Evolutionary conservation across 64 coral and sea anemone genomes (phyloP), one percentile per base, ranked within the genome.

Genomic region (Porites australiensis): DNA sequence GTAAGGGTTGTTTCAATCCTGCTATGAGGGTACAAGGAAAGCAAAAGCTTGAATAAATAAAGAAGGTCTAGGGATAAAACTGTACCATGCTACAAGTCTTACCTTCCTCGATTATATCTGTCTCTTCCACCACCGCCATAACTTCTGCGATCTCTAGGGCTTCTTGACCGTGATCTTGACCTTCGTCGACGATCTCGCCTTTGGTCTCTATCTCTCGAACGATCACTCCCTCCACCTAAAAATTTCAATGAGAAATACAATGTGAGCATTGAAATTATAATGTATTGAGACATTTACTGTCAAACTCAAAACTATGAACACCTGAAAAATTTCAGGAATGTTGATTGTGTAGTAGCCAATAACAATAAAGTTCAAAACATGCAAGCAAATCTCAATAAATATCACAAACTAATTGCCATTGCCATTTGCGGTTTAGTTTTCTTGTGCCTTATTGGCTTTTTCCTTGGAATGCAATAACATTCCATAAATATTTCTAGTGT

Each of bases 121-220:
- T 82, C 70, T 64, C 77, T 71, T 62, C 89, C 58, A 68, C 92
- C 63, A 73, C 88, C 86, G 3, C 86, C 64, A 65, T 65, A 69
- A 67, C 67, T 59, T 77, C 72, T 60, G 6, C 89, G 37, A 58
- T 91, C 82, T 19, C 76, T 77, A 13, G 78, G 78, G 16, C 79
- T 82, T 45, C 87, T 89, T 21, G 66, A 79, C 52, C 93, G 86
- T 77, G 80, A 84, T n/a, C 87, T 79, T 51, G 82, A 75, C 23
- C 94, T 79, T 3, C 94, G 88, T 49, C 89, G 64, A 69, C 94
- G 50, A 27, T 90, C 93, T 3, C 86, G 75, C n/a, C 64, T 67
- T 15, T 74, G 74, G 58, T 70, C 83, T 88, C 92, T 81, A 11
- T 76, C 71, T 77, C 90, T 72, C 64, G 63, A 19, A 48, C 79